Percentiles rank a stretch among this genome's conserved stretches.
Conservation (phyloP, 2,113 vertebrate species). For the Rattus rattus region DNA sequence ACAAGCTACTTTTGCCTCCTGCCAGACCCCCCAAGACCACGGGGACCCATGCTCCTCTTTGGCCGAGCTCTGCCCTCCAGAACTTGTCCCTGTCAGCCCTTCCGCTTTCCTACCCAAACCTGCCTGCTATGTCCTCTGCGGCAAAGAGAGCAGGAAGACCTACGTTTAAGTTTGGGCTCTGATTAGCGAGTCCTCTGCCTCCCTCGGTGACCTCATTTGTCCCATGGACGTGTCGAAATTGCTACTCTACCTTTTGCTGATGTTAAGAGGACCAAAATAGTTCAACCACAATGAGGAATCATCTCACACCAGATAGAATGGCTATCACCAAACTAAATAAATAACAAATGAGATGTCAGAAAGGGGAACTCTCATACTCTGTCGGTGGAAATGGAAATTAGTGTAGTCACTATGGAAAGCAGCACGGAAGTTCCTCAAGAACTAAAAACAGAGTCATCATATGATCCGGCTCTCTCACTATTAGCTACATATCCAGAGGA, state of each 20-base stretch:
- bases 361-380: neutral
- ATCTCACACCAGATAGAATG: neutral
- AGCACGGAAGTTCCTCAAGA: constrained; percentile 25
- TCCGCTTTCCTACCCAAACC: neutral
- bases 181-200: neutral
- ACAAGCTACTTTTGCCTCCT: neutral
- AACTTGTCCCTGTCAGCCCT: neutral
- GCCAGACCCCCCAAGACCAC: neutral
- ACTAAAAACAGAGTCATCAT: constrained; percentile 11
- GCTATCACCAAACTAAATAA: neutral
- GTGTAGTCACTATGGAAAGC: constrained; percentile 28
- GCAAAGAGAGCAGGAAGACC: neutral
- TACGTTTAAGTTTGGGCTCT: neutral
- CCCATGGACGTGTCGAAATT: neutral
- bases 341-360: neutral
- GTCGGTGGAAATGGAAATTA: constrained; percentile 32
- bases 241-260: neutral
- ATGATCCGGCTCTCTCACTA: neutral
- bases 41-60: neutral
- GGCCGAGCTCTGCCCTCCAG: neutral
- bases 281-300: neutral
- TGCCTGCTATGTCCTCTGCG: neutral
- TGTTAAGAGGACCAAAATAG: neutral
- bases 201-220: neutral
- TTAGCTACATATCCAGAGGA: neutral